phyloP scores from a whole-genome alignment of 2,797 vertebrate genomes.

The Acanthopagrus latus region DNA sequence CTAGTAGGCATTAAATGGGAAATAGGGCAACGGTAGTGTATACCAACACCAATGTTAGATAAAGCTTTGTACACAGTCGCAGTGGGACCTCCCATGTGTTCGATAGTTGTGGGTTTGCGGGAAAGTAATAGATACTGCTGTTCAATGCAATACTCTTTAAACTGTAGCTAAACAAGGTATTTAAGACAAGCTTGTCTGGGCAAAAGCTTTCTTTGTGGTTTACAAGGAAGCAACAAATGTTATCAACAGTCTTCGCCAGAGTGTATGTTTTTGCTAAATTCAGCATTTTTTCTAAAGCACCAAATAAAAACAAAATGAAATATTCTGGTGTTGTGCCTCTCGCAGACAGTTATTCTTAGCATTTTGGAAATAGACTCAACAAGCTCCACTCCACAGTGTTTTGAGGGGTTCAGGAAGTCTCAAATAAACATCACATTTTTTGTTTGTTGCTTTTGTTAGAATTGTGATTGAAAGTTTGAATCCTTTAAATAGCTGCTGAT shows the following conservation, averaged over 20 bases:
- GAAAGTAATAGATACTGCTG: conserved; percentile 27
- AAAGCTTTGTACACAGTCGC: conserved; percentile 65
- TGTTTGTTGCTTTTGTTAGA: background rate
- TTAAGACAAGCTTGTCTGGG: conserved; percentile 55
- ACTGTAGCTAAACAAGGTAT: conserved; percentile 49
- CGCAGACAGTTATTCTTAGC: background rate
- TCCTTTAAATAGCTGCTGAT: background rate
- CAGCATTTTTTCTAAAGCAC: conserved; percentile 18
- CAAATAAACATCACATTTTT: background rate
- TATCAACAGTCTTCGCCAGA: conserved; percentile 43
- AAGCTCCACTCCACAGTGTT: background rate
- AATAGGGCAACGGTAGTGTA: background rate
- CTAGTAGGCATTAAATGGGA: background rate
- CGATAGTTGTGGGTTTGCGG: conserved; percentile 65
- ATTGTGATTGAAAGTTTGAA: background rate
- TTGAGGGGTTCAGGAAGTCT: background rate
- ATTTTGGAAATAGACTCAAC: background rate
- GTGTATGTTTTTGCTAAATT: conserved; percentile 25
- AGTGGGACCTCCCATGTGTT: conserved; percentile 57
- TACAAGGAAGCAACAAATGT: conserved; percentile 32
- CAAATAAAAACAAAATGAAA: conserved; percentile 8
- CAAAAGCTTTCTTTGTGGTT: conserved; percentile 34
- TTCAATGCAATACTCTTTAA: conserved; percentile 52
- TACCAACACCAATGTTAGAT: conserved; percentile 26
- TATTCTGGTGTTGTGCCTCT: background rate